Base-by-base conservation (phyloP, 2,113 vertebrate species). In the Riparia riparia region DNA sequence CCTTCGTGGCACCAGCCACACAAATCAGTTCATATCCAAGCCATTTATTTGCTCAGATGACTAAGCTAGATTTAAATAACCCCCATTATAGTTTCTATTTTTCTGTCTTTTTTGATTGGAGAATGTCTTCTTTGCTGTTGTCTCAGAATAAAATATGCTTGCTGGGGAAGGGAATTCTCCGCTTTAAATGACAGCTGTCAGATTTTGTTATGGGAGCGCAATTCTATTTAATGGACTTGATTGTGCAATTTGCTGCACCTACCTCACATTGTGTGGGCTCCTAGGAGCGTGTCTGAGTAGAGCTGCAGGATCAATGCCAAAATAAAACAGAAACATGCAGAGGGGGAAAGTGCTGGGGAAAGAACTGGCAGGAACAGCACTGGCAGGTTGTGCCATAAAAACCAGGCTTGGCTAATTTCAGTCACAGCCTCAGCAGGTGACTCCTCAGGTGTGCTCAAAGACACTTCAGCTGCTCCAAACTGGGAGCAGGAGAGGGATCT, bases 181-280 rank as follows among this genome's bases (percentile, higher is more conserved):
- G 8, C 60, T 90, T 86, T 92, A 95, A 95, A 19, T 83, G 96
- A 93, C 94, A 95, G 93, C 91, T 95, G 94, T 97, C 93, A 95
- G 24, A 82, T 66, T 89, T 54, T 92, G 82, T 92, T 86, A 92
- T 60, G 89, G 93, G 78, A 92, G 91, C 41, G 79, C 65, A 96
- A 90, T 91, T 95, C 56, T 71, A 37, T 51, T 92, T 96, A 86
- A 95, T 68, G 51, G 76, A 65, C 86, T 78, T 47, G 76, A 90
- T 81, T 83, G 93, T 24, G 11, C 94, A 95, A 82, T 95, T 97
- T 95, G 74, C 92, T 83, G 86, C 89, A 89, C 82, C 96, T 80
- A 88, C 79, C 60, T 78, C 86, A 25, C 54, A 6, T 66, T 86
- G 88, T 78, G 91, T 95, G 95, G 91, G 94, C 94, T 95, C 72